phyloP scores from a whole-genome alignment of 2,888 invertebrate genomes.

The Chirona hameri region DNA sequence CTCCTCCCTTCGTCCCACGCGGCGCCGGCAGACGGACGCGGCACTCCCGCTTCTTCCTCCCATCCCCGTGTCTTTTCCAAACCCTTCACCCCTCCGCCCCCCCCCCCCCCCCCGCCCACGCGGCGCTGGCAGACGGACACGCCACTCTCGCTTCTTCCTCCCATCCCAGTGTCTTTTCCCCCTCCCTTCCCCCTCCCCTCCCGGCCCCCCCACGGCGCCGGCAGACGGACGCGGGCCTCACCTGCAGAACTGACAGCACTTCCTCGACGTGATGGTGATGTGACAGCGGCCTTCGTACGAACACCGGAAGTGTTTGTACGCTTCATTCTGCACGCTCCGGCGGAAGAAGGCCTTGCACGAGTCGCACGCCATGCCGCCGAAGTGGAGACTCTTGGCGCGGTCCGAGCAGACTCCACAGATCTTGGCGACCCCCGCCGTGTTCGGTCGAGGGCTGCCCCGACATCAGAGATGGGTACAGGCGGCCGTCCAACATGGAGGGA shows the following conservation, averaged over 20 bases:
- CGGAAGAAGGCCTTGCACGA: slow-evolving; percentile 49
- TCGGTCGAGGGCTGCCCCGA: background rate
- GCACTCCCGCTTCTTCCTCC: too few species aligned
- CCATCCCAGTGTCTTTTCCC: too few species aligned
- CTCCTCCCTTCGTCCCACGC: too few species aligned
- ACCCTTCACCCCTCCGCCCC: too few species aligned
- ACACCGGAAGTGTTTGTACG: slow-evolving; percentile 46
- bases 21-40: too few species aligned
- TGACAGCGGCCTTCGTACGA: slow-evolving; percentile 44
- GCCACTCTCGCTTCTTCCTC: too few species aligned
- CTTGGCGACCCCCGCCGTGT: slow-evolving; percentile 38
- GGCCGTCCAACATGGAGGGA: background rate
- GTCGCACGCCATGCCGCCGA: slow-evolving; percentile 48
- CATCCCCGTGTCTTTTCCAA: too few species aligned
- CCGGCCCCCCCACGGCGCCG: too few species aligned
- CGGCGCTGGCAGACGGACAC: too few species aligned
- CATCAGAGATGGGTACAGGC: background rate
- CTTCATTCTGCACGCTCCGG: slow-evolving; percentile 48
- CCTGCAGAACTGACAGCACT: slow-evolving; percentile 47
- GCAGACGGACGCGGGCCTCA: slow-evolving; percentile 1
- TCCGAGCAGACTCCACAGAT: slow-evolving; percentile 48
- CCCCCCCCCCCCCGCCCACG: too few species aligned
- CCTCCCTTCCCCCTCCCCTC: too few species aligned
- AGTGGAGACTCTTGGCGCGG: slow-evolving; percentile 47
- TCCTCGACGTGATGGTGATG: slow-evolving; percentile 45